Conservation (phyloP, 2,888 invertebrate species). For the Trypoxylon attenuatum region DNA sequence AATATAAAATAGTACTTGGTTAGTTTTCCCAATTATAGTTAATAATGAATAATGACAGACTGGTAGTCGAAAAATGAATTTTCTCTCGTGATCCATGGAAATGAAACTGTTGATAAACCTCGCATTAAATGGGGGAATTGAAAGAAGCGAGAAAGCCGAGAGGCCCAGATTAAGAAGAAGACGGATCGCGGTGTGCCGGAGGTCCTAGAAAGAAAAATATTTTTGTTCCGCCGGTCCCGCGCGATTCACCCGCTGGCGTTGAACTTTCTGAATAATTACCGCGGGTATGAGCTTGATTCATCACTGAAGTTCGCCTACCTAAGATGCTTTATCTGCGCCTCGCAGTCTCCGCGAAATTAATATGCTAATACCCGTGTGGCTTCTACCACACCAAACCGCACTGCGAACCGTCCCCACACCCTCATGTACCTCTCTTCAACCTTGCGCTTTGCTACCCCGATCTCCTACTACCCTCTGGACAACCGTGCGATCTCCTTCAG, state of each 20-base stretch:
- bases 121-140: neutral
- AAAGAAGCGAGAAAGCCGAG: constrained; percentile 11
- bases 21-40: too few species aligned
- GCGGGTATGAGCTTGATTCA: constrained; percentile 72
- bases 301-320: constrained; percentile 72
- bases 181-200: constrained; percentile 15
- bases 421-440: constrained; percentile 36
- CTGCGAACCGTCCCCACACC: constrained; percentile 24
- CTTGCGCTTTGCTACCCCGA: constrained; percentile 7
- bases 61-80: too few species aligned
- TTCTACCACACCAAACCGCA: constrained; percentile 37
- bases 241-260: constrained; percentile 54
- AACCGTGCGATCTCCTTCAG: too few species aligned
- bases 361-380: constrained; percentile 70
- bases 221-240: constrained; percentile 60
- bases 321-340: constrained; percentile 74
- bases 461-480: neutral
- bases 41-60: too few species aligned
- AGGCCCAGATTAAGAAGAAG: constrained; percentile 17
- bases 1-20: too few species aligned
- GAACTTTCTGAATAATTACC: constrained; percentile 73
- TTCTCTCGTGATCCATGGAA: too few species aligned
- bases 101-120: too few species aligned
- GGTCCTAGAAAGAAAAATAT: constrained; percentile 67
- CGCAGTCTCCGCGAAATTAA: constrained; percentile 73